These are phyloP conservation scores for Halcyon leucocephala DNA, from an alignment of 2,797 vertebrate genomes.

Conservation along the genomic window DNA sequence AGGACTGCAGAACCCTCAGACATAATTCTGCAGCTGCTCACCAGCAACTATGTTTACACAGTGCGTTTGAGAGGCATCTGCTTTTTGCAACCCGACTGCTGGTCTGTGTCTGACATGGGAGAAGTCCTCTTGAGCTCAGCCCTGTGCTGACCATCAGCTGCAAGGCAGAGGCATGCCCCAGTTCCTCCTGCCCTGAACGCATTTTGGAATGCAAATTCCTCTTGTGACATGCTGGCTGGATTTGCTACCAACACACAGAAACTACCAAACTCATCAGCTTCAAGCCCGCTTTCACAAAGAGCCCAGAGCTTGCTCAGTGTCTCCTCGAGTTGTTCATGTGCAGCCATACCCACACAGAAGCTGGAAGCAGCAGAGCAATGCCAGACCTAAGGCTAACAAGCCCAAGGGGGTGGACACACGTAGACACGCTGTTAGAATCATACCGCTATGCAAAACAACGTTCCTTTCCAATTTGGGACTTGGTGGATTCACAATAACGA, in stretches of 20 bases:
- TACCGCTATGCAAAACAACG: rapidly evolving
- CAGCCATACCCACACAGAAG: neutral
- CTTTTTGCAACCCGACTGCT: neutral
- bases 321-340: neutral
- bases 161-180: rapidly evolving
- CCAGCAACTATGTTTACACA: neutral
- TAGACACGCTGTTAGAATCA: neutral
- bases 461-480: neutral
- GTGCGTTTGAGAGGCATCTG: neutral
- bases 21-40: slow-evolving; percentile 8
- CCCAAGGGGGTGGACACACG: rapidly evolving
- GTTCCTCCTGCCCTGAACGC: neutral
- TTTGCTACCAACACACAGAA: neutral
- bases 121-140: neutral
- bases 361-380: neutral
- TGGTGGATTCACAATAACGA: neutral
- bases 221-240: neutral
- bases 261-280: neutral
- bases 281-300: neutral
- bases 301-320: rapidly evolving
- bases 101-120: neutral
- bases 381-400: neutral
- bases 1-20: neutral
- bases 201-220: neutral
- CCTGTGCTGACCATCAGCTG: rapidly evolving